Percentiles rank a stretch among this genome's conserved stretches.
phyloP scores from a whole-genome alignment of 2,113 vertebrate genomes.

The Ophiodon elongatus region DNA sequence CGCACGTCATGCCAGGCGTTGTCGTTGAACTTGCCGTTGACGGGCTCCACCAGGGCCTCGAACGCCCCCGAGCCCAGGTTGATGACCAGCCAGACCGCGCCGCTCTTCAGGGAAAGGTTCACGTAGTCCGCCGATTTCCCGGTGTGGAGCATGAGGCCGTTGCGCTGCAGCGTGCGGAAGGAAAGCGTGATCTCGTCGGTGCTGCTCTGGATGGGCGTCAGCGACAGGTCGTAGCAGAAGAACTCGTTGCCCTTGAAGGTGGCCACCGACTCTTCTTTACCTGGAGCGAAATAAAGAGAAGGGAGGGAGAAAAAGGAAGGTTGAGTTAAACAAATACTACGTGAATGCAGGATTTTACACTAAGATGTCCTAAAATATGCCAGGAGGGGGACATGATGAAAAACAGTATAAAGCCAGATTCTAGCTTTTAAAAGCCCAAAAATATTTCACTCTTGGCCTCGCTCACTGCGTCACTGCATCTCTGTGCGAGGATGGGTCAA shows the following conservation, averaged over 20 bases:
- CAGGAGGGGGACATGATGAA: not conserved
- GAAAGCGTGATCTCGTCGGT: constrained; percentile 95
- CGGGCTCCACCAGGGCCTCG: constrained; percentile 95
- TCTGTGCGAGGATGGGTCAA: not conserved
- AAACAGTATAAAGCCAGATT: not conserved
- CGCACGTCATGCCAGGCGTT: constrained; percentile 94
- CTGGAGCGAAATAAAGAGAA: constrained; percentile 69
- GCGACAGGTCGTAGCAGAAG: constrained; percentile 98
- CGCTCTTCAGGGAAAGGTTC: constrained; percentile 95
- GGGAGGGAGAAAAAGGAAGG: not conserved
- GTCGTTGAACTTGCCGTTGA: constrained; percentile 97
- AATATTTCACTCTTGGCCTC: not conserved
- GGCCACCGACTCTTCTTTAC: constrained; percentile 93
- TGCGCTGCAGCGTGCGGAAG: constrained; percentile 94
- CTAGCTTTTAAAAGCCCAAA: not conserved
- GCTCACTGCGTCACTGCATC: not conserved
- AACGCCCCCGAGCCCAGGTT: constrained; percentile 97
- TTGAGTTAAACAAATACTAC: not conserved
- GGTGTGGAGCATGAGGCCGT: constrained; percentile 96
- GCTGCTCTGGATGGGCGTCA: constrained; percentile 98
- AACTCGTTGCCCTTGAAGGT: constrained; percentile 96
- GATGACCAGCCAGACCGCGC: constrained; percentile 97
- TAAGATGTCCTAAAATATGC: not conserved
- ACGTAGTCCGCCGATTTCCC: constrained; percentile 96
- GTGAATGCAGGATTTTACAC: not conserved